These are phyloP conservation scores for Turnix velox DNA, from an alignment of 2,113 vertebrate species.

Conservation along the genomic window DNA sequence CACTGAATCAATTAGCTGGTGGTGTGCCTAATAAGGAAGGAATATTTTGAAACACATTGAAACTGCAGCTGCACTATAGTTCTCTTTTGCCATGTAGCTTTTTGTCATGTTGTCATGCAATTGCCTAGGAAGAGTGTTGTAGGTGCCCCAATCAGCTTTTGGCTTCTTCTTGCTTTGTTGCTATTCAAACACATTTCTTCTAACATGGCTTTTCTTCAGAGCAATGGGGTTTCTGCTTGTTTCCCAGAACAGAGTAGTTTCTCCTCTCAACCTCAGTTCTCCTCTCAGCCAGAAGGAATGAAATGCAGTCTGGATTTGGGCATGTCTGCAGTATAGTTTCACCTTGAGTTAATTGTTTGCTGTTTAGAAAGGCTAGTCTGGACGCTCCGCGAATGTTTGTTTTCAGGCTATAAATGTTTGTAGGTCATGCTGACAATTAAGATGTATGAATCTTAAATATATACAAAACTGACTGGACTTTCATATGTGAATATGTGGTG, in stretches of 20 bases:
- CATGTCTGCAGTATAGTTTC: background rate
- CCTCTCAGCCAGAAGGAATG: background rate
- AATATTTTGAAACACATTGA: background rate
- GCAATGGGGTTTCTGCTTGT: background rate
- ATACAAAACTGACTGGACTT: background rate
- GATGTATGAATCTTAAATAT: background rate
- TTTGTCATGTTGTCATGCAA: fast-evolving
- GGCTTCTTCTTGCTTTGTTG: background rate
- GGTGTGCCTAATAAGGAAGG: background rate
- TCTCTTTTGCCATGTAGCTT: background rate
- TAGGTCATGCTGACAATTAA: background rate
- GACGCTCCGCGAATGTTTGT: background rate
- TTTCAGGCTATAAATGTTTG: background rate
- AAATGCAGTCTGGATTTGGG: background rate
- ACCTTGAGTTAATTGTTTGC: background rate
- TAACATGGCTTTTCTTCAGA: background rate
- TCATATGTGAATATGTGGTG: background rate
- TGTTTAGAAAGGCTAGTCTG: background rate
- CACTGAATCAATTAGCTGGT: background rate
- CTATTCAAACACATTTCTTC: background rate
- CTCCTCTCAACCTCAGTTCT: background rate
- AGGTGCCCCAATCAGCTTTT: background rate
- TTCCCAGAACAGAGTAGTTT: background rate
- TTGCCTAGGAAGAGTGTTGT: background rate
- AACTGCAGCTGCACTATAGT: background rate